Evolutionary conservation across 2,888 invertebrate species (phyloP), one percentile per base, ranked within the genome.

Genomic region (Acronicta leporina): DNA sequence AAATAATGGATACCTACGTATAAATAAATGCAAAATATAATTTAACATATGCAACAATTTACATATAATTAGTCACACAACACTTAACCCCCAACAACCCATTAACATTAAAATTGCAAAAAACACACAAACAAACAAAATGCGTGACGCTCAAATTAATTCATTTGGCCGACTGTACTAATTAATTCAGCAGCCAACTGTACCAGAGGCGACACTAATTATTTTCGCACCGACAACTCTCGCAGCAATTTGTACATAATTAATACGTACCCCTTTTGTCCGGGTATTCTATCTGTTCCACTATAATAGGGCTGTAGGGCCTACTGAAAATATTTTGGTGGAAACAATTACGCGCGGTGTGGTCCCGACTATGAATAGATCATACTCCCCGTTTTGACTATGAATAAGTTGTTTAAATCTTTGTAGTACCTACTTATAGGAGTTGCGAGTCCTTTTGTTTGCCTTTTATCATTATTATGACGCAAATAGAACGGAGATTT

Each of bases 171-270:
- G 76, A 73, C 75, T 75, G 75, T 75, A 63, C 72, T 79, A 77
- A 82, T 82, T 79, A 82, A 81, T 81, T 78, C 70, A 68, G 47
- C 59, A 64, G 51, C 60, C 55, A 49, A 68, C 62, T 69, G 75
- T 75, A 74, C 74, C 54, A 64, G 69, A 41, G 68, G 63, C 64
- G 71, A 69, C 74, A 63, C 66, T 72, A 75, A 75, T 79, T 77
- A 79, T 73, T 71, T 71, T 70, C 73, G 62, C 68, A 73, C 57
- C 56, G 73, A 75, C 69, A 68, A 71, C 68, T 68, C 68, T 44
- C 63, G 38, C 60, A 66, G 65, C 53, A 66, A 63, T 73, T 76
- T 72, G 73, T 78, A 73, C 65, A 73, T 78, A 71, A 77, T 78
- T 69, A 68, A 61, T 68, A 74, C 52, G 57, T 42, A 60, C 53